Percentiles rank a stretch among this genome's conserved stretches.
Evolutionary conservation across 1,140 invertebrate genomes (phyloP).

Genomic region (Littorina saxatilis): DNA sequence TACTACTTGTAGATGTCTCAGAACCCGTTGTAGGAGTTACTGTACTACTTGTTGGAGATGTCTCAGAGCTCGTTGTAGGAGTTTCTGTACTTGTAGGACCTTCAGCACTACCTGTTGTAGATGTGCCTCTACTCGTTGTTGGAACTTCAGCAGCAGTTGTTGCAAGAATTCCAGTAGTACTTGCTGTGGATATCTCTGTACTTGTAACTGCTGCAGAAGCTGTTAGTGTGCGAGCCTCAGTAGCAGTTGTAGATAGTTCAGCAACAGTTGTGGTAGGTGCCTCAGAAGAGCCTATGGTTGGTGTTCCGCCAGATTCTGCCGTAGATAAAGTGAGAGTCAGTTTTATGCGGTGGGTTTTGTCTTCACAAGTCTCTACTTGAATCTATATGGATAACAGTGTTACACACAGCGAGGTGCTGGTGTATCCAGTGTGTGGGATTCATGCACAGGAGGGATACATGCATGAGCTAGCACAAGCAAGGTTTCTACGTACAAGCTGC

Average conservation of each 20-base stretch:
- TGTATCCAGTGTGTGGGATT: no score
- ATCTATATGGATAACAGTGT: no score
- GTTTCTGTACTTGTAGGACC: conserved; percentile 1
- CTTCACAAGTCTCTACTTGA: no score
- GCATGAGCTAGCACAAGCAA: no score
- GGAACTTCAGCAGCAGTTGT: not conserved
- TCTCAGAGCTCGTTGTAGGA: not conserved
- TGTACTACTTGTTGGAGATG: not conserved
- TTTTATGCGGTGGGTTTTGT: no score
- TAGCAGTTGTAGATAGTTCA: not conserved
- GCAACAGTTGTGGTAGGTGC: conserved; percentile 13
- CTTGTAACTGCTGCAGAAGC: conserved; percentile 3
- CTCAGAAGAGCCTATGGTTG: not conserved
- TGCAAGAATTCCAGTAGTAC: not conserved
- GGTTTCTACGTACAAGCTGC: no score
- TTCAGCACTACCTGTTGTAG: no score
- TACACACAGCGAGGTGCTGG: no score
- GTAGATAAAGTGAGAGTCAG: no score
- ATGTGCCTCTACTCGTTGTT: not conserved
- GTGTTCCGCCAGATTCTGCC: no score
- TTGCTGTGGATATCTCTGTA: not conserved
- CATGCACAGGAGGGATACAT: no score
- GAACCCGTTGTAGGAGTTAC: not conserved
- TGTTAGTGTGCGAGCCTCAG: conserved; percentile 7
- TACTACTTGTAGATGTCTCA: not conserved